Percentiles rank a stretch among this genome's conserved stretches.
Evolutionary conservation across 1,140 invertebrate species (phyloP).

Genomic region (Pseudomyrmex pallidus): DNA sequence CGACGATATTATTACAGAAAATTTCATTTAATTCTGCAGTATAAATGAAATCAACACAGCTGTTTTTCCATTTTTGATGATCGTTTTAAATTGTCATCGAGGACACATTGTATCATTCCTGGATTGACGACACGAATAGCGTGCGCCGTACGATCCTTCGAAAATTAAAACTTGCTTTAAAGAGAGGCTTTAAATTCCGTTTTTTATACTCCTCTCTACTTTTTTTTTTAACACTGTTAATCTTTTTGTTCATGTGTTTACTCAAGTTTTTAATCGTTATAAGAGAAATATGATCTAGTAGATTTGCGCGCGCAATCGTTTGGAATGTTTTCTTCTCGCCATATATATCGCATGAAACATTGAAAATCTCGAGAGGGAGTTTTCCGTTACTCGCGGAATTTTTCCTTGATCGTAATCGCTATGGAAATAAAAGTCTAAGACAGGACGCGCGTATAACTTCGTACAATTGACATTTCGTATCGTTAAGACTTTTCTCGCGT

Average conservation of each 20-base stretch:
- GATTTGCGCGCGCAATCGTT: slow-evolving; percentile 42
- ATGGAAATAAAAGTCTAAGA: slow-evolving; percentile 30
- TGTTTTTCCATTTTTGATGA: slow-evolving; percentile 46
- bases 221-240: slow-evolving; percentile 30
- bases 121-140: slow-evolving; percentile 62
- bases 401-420: slow-evolving; percentile 34
- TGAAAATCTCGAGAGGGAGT: slow-evolving; percentile 22
- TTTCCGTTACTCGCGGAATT: slow-evolving; percentile 22
- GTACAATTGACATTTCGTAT: slow-evolving; percentile 52
- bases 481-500: slow-evolving; percentile 35
- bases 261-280: slow-evolving; percentile 24
- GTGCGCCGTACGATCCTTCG: slow-evolving; percentile 34
- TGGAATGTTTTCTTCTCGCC: slow-evolving; percentile 21
- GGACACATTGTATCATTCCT: slow-evolving; percentile 74
- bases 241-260: slow-evolving; percentile 15
- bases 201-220: slow-evolving; percentile 30
- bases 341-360: slow-evolving; percentile 21
- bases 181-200: slow-evolving; percentile 22
- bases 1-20: slow-evolving; percentile 48
- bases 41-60: slow-evolving; percentile 17
- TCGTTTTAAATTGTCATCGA: slow-evolving; percentile 53
- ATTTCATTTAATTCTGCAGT: slow-evolving; percentile 32
- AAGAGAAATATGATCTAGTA: slow-evolving; percentile 25
- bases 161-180: slow-evolving; percentile 28
- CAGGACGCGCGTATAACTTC: slow-evolving; percentile 37